phyloP scores from a whole-genome alignment of 2,797 vertebrate genomes.

The Trichosurus vulpecula region DNA sequence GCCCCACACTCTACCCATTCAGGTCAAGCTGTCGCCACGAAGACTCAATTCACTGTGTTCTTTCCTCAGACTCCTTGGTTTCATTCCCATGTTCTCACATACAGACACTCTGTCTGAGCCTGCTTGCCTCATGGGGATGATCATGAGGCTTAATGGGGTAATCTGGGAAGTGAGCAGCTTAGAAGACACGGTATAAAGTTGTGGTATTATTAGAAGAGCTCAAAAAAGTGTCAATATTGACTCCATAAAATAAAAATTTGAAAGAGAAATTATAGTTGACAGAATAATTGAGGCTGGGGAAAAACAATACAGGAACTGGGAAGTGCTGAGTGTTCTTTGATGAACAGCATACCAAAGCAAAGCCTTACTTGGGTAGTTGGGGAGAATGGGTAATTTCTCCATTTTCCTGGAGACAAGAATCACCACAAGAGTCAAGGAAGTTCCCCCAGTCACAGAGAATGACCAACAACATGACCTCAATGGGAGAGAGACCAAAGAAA shows the following conservation, averaged over 20 bases:
- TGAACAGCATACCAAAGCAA: neutral
- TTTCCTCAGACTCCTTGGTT: neutral
- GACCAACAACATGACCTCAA: neutral
- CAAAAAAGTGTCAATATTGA: neutral
- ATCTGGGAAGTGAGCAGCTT: neutral
- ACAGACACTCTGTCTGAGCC: neutral
- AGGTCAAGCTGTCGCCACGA: neutral
- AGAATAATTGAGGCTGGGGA: conserved; percentile 22
- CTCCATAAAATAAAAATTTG: conserved; percentile 33
- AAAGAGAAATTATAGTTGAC: neutral
- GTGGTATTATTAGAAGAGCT: neutral
- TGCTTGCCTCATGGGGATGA: neutral
- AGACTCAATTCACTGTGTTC: neutral
- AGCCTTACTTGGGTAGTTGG: neutral
- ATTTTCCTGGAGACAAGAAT: conserved; percentile 5
- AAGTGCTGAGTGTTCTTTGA: conserved; percentile 17
- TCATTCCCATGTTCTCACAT: neutral
- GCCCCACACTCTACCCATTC: neutral
- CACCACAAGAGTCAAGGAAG: neutral
- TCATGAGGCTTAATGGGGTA: neutral
- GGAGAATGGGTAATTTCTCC: neutral
- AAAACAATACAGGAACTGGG: neutral
- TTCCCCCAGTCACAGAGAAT: neutral
- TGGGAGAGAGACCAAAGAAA: neutral
- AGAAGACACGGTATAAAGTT: neutral